Base-by-base conservation (phyloP, 2,113 vertebrate genomes). In the Anoplopoma fimbria region DNA sequence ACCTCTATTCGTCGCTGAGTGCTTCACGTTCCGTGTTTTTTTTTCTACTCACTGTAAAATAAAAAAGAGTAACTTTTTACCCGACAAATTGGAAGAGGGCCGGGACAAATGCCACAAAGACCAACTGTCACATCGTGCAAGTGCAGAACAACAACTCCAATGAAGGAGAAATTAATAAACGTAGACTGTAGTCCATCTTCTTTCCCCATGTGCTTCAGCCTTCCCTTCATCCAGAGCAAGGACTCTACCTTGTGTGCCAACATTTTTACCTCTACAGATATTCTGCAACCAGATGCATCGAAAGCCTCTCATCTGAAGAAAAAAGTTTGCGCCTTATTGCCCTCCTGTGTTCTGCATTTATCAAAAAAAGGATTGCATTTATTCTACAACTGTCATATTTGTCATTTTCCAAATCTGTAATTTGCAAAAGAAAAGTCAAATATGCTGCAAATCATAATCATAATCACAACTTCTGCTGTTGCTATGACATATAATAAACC, bases 401-500 rank as follows among this genome's bases (percentile, higher is more conserved):
- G 36, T 38, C 36, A 38, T 38, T 38, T 38, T 38, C 4, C 36
- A 38, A 38, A 4, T 38, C 8, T 38, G 36, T 38, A 23, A 53
- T 53, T 10, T 53, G 21, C 8, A 53, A 53, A 53, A 53, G 1
- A n/a, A 53, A 53, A 53, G 23, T 9, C 8, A n/a, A 53, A n/a
- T n/a, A 49, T 10, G 23, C 9, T 55, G 53, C 53, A 55, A 25
- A 55, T 55, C n/a, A 25, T 25, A 25, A 25, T 55, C 9, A 55
- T 55, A 13, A 55, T 27, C 53, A n/a, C 49, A 2, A 2, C 75
- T 38, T 33, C 57, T 17, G 17, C 71, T 79, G 67, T 61, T 62
- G 62, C 70, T n/a, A 33, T 63, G 62, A 31, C 17, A 62, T 67
- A 68, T 57, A 21, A 4, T 21, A 7, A 70, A 79, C 17, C 15